Base-by-base conservation (phyloP, 2,113 vertebrate genomes). In the Paedocypris sp. region DNA sequence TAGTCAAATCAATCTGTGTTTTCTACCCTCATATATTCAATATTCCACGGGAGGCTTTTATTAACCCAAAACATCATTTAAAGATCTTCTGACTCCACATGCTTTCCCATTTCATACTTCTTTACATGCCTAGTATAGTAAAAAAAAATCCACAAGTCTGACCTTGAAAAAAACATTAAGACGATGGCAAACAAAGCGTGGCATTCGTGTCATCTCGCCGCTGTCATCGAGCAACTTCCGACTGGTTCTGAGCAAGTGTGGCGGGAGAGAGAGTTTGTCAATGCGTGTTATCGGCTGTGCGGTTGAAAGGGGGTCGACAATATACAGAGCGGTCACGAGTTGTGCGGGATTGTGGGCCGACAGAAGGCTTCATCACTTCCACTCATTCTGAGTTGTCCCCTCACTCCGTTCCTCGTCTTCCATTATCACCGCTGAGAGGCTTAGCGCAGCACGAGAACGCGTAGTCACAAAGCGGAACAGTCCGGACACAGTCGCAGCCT, bases 351-450 rank as follows among this genome's bases (percentile, higher is more conserved):
- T 62, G 58, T 23, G 51, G 35, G 51, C 38, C 63, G 75, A 75
- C 74, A 77, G 73, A 73, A 68, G 31, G 61, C 67, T 60, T 74
- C 72, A 75, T 73, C 59, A 62, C 70, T 66, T 65, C 64, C 69
- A 71, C 70, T 74, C 76, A 52, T 76, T 74, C 64, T 71, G 73
- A 68, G 71, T 75, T 73, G 74, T 75, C 75, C 65, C 66, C 75
- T 77, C 79, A 75, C 54, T 58, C 18, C 28, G 12, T 6, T 58
- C 8, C 16, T 26, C 18, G 2, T 80, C 75, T 77, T 73, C 76
- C 75, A 79, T 81, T 80, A 80, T 80, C 81, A 75, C 74, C 72
- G 74, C 65, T 64, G 77, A 66, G 72, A 69, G 79, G 77, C 73
- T 79, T 75, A 80, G 77, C 73, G 71, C 73, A 81, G 78, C 75